Evolutionary conservation across 1,140 invertebrate genomes (phyloP), one percentile per base, ranked within the genome.

Genomic region (Trichonephila clavipes): DNA sequence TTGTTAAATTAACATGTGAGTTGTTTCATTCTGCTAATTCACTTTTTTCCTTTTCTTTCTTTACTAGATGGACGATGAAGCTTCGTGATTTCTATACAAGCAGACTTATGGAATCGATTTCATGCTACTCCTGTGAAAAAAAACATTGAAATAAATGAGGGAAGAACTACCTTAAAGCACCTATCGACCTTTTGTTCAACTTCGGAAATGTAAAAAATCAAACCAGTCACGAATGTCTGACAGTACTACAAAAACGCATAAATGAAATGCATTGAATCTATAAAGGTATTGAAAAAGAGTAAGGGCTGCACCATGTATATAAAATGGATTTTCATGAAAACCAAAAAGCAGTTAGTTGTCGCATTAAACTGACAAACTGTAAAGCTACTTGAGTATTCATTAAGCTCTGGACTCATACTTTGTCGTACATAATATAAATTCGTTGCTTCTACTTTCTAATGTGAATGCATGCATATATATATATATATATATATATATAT

Each of bases 1-100:
- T 92, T 83, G 83, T 86, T 86, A 86, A 92, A 92, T 86, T 92
- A 86, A 92, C 82, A 83, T 85, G 64, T 86, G 51, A 87, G 44
- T 66, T 64, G 90, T 83, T 91, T 85, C 64, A 72, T 87, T 59
- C n/a, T 28, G 16, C 59, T 93, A 88, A 93, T 81, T 87, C 40
- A 61, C 18, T 93, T 85, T 66, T 81, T 69, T 19, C 1, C 34
- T 59, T 66, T 77, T 88, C 66, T 93, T 88, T 64, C 59, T 66
- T 77, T 77, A 66, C 16, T 34, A 93, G 92, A 81, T 93, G 44
- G 64, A 58, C 69, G n/a, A 18, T 58, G 59, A 66, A 66, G 77
- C 21, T 92, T 85, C 82, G 62, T 93, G 92, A 93, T 81, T 83
- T 66, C 69, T 51, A 6, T 24, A 77, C 21, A 77, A 81, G 64